These are phyloP conservation scores for Chamaetylas fuelleborni DNA, from an alignment of 2,113 vertebrate genomes.

Conservation along the genomic window DNA sequence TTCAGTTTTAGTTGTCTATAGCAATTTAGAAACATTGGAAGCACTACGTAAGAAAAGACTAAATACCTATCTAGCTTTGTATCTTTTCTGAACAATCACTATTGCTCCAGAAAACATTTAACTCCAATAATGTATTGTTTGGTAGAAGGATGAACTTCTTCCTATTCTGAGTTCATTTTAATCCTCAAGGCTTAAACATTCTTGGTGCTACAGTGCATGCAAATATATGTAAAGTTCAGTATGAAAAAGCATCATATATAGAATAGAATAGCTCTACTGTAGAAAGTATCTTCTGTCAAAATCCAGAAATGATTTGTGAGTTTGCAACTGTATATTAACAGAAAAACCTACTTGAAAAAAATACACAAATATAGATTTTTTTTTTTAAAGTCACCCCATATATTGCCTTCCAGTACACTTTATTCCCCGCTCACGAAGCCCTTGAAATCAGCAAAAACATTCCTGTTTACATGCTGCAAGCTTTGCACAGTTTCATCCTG, in stretches of 20 bases:
- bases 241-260: background rate
- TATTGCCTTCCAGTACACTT: background rate
- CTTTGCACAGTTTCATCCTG: slow-evolving; percentile 25
- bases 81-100: background rate
- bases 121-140: background rate
- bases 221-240: background rate
- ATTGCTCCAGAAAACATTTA: background rate
- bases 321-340: background rate
- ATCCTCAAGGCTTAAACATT: background rate
- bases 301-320: background rate
- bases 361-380: background rate
- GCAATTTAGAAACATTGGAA: background rate
- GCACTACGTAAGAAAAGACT: background rate
- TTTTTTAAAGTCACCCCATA: background rate
- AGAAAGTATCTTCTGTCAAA: background rate
- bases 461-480: background rate
- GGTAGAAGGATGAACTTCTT: background rate
- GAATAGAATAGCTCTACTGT: background rate
- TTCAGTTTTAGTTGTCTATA: background rate
- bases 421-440: background rate
- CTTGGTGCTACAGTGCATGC: background rate
- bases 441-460: slow-evolving; percentile 11
- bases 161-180: background rate
- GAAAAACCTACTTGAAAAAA: background rate
- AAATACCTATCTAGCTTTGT: background rate